phyloP scores from a whole-genome alignment of 2,797 vertebrate species.

The Alosa sapidissima region DNA sequence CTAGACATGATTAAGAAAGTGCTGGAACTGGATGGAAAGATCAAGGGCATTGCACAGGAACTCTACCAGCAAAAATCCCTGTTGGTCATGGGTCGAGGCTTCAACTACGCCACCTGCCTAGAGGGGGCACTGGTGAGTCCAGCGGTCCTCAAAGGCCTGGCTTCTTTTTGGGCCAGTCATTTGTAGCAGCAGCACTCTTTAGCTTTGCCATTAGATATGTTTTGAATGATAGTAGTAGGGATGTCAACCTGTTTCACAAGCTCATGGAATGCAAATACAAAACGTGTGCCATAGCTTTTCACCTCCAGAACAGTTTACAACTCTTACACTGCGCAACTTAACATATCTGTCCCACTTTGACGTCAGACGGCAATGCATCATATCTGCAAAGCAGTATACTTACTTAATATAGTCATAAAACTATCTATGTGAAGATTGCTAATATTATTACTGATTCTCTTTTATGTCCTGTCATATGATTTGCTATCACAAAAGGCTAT shows the following conservation, averaged over 20 bases:
- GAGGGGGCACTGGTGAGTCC: constrained; percentile 94
- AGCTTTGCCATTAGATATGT: too few species aligned
- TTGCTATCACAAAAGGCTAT: too few species aligned
- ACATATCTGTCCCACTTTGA: not conserved
- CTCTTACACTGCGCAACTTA: not conserved
- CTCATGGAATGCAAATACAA: too few species aligned
- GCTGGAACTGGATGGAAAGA: constrained; percentile 84
- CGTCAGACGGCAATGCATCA: not conserved
- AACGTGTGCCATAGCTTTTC: too few species aligned
- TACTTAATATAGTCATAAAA: not conserved
- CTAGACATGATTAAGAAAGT: constrained; percentile 90
- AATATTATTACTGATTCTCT: too few species aligned
- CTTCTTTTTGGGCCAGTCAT: not conserved
- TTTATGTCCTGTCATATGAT: too few species aligned
- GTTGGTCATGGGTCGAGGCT: constrained; percentile 94
- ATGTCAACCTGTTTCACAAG: too few species aligned
- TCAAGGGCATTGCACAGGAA: constrained; percentile 85
- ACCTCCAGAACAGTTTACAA: not conserved
- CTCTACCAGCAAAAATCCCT: constrained; percentile 87
- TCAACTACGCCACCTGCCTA: constrained; percentile 93
- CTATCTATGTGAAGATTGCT: too few species aligned
- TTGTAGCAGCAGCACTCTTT: not conserved
- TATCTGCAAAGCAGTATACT: not conserved
- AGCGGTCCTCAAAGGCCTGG: not conserved
- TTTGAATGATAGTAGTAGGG: too few species aligned